These are phyloP conservation scores for Frankliniella intonsa DNA, from an alignment of 2,888 invertebrate species.

Conservation along the genomic window DNA sequence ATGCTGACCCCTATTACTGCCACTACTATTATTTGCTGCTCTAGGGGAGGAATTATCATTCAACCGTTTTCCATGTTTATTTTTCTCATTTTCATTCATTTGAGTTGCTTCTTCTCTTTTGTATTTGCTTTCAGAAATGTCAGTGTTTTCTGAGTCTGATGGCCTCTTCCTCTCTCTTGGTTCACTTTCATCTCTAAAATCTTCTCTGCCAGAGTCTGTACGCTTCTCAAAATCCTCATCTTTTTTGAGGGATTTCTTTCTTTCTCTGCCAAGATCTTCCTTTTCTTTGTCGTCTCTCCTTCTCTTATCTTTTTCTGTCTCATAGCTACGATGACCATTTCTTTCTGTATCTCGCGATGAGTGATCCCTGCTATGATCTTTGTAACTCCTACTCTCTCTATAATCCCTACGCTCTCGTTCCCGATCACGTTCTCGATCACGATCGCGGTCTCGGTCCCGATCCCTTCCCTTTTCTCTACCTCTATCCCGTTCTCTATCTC, in stretches of 20 bases:
- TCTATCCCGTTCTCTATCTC: constrained; percentile 30
- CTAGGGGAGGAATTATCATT: constrained; percentile 32
- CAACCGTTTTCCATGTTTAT: constrained; percentile 40
- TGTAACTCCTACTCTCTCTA: constrained; percentile 31
- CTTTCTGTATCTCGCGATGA: constrained; percentile 22
- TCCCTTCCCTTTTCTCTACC: constrained; percentile 13
- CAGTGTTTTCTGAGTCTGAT: background rate
- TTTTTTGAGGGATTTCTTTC: background rate
- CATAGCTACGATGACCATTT: constrained; percentile 31
- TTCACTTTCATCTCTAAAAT: background rate
- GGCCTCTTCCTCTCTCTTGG: constrained; percentile 6
- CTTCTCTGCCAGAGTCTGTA: background rate
- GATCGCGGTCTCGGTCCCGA: background rate
- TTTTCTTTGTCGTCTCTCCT: constrained; percentile 29
- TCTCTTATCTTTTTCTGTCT: constrained; percentile 19
- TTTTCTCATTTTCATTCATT: constrained; percentile 43
- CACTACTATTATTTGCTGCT: constrained; percentile 34
- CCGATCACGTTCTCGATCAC: constrained; percentile 27
- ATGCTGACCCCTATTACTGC: constrained; percentile 36
- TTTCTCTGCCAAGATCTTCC: constrained; percentile 32
- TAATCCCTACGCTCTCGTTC: constrained; percentile 33
- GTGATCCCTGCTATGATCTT: constrained; percentile 31
- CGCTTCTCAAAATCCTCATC: background rate
- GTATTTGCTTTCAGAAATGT: constrained; percentile 25
- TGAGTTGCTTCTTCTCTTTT: constrained; percentile 46